Base-by-base conservation (phyloP, 2,888 invertebrate genomes). In the Melipona beecheii region DNA sequence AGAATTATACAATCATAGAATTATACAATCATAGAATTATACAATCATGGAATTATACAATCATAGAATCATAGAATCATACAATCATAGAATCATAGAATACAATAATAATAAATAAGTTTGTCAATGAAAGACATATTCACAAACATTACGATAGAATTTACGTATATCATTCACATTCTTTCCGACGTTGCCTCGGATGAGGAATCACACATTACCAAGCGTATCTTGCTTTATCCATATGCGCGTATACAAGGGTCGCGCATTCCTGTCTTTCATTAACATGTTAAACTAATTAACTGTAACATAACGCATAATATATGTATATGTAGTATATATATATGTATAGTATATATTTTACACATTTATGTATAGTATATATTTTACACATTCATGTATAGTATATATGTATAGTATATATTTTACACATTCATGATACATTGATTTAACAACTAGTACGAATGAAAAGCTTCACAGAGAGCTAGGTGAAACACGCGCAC, bases 391-490 rank as follows among this genome's bases (percentile, higher is more conserved):
- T 76, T 66, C 27, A 64, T 79, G 62, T 43, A 43, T 9, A 9
- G n/a, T n/a, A n/a, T 43, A 43, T 9, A 9, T 43, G 9, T 43
- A 43, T 31, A 31, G 1, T 31, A 31, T 31, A 31, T 31, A 31
- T 31, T 31, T 31, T 31, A 4, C 43, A 69, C 70, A 79, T 76
- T 66, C 27, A 64, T 79, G 62, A 60, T 71, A 72, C 71, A 81
- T 78, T 60, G 49, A 88, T 52, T 80, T 86, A 86, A 86, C 84
- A 75, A 86, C 84, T 87, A 88, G 86, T 79, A 78, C 88, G 84
- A 88, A 88, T 86, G 78, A 82, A 82, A 84, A 82, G 79, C 77
- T 81, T 86, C 75, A 74, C 78, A 88, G 76, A 84, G 79, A 84
- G 75, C 66, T 84, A 81, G 69, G 36, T 77, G 70, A 84, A 81